Conservation (phyloP, 1,140 invertebrate genomes). For the Vollenhovia emeryi region DNA sequence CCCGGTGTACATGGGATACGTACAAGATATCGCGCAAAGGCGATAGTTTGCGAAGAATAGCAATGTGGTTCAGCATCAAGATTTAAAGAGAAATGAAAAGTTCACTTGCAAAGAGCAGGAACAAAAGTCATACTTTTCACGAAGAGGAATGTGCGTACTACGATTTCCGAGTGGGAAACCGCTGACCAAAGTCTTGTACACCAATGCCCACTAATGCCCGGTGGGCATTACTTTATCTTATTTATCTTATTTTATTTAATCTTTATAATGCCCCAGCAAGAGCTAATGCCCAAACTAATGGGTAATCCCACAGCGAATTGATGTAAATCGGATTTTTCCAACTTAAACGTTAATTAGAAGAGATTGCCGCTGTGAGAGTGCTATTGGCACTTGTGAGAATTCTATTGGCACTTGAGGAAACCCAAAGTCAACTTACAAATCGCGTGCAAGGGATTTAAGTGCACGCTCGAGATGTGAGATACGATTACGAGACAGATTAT, state of each 20-base stretch:
- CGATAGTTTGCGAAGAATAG: background rate
- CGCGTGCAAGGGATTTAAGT: background rate
- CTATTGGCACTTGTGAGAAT: background rate
- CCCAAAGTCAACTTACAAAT: background rate
- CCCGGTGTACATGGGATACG: background rate
- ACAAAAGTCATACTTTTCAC: background rate
- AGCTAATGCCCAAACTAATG: too few species aligned
- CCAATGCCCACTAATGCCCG: too few species aligned
- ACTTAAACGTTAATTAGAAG: conserved; percentile 1
- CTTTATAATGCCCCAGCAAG: too few species aligned
- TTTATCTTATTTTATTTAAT: too few species aligned
- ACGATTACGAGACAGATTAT: background rate
- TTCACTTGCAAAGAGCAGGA: too few species aligned
- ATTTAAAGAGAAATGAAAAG: background rate
- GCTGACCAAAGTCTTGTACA: too few species aligned
- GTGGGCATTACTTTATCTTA: too few species aligned
- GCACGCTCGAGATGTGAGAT: background rate
- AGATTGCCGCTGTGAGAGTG: background rate
- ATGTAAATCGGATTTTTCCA: background rate
- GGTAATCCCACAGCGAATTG: background rate
- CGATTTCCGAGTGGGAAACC: too few species aligned
- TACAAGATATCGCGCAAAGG: background rate
- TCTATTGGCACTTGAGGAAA: background rate
- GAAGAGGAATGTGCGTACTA: background rate
- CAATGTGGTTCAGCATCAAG: background rate